Percentiles rank a stretch among this genome's conserved stretches.
phyloP scores from a whole-genome alignment of 2,797 vertebrate species.

The Sebastolobus altivelis region DNA sequence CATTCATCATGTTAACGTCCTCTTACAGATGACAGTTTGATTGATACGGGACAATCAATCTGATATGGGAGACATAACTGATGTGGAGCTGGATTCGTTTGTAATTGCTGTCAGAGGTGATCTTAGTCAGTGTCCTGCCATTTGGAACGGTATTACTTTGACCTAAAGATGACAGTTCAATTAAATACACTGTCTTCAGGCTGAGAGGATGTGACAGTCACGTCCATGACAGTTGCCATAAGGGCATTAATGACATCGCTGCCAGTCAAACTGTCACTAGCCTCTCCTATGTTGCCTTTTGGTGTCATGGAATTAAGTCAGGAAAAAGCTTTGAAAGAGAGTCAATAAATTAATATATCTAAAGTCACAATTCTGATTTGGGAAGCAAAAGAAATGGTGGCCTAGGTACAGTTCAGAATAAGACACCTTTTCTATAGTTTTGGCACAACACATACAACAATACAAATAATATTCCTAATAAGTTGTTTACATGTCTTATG shows the following conservation, averaged over 20 bases:
- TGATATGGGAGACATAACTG: slow-evolving; percentile 32
- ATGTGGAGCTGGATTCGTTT: slow-evolving; percentile 55
- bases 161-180: slow-evolving; percentile 80
- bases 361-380: slow-evolving; percentile 36
- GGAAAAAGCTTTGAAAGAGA: slow-evolving; percentile 25
- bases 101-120: slow-evolving; percentile 76
- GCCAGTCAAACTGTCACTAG: slow-evolving; percentile 64
- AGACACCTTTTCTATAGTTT: neutral
- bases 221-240: slow-evolving; percentile 56
- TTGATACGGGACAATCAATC: slow-evolving; percentile 64
- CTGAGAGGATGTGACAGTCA: slow-evolving; percentile 63
- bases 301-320: slow-evolving; percentile 44
- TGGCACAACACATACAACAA: neutral
- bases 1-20: slow-evolving; percentile 56
- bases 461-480: no score
- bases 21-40: slow-evolving; percentile 55
- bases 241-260: slow-evolving; percentile 67
- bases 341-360: slow-evolving; percentile 71
- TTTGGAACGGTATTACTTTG: slow-evolving; percentile 55
- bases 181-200: slow-evolving; percentile 72
- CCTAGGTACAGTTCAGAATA: neutral
- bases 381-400: neutral
- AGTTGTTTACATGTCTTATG: no score
- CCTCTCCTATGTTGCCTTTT: slow-evolving; percentile 30
- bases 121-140: slow-evolving; percentile 63